A percentile compares a stretch with the other conserved stretches of the same genome.
Evolutionary conservation across 2,113 vertebrate genomes (phyloP).

Genomic region (Eurypyga helias): DNA sequence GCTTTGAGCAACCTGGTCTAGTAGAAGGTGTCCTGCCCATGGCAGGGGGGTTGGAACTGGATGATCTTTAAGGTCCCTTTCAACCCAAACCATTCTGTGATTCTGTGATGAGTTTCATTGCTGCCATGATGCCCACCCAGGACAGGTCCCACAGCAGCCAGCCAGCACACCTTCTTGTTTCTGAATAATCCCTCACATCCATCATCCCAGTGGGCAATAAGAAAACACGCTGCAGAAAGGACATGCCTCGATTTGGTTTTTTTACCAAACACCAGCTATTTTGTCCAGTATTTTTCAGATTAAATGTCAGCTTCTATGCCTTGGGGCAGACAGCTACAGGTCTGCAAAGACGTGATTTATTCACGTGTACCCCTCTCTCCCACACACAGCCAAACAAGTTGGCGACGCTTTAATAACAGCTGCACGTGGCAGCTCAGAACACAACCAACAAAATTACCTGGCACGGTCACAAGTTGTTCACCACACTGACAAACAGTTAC

Average conservation of each 20-base stretch:
- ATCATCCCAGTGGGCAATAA: not conserved
- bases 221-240: not conserved
- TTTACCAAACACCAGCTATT: not conserved
- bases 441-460: slow-evolving; percentile 3
- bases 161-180: slow-evolving; percentile 6
- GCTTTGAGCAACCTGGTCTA: too few relatives aligned
- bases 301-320: not conserved
- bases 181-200: slow-evolving; percentile 12
- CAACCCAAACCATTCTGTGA: too few relatives aligned
- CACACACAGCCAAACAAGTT: not conserved
- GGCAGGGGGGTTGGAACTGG: too few relatives aligned
- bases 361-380: slow-evolving; percentile 6
- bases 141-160: not conserved
- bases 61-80: too few relatives aligned
- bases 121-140: not conserved
- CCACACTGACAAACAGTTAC: slow-evolving; percentile 14
- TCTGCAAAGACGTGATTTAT: not conserved
- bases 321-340: slow-evolving; percentile 1
- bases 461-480: not conserved
- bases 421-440: slow-evolving; percentile 7
- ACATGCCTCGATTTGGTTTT: not conserved
- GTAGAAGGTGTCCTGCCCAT: too few relatives aligned
- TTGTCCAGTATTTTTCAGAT: not conserved
- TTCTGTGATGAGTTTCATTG: not conserved
- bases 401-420: not conserved